Conservation (phyloP, 2,888 invertebrate species). For the Diplazon laetatorius region DNA sequence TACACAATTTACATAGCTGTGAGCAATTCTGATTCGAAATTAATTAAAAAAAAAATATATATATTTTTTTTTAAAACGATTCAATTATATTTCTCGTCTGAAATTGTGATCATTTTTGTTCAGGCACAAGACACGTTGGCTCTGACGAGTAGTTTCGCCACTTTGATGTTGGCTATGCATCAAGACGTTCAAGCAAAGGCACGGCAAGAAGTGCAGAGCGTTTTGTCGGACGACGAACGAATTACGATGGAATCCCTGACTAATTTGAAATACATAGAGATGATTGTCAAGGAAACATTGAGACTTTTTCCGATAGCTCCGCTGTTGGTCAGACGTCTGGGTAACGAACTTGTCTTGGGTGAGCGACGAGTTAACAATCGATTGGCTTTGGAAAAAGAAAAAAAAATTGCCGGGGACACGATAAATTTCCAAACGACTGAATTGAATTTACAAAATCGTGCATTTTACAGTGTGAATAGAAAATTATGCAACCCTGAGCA, state of each 20-base stretch:
- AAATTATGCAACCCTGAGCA: no score
- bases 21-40: constrained; percentile 17
- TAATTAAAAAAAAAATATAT: not conserved
- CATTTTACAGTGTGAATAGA: no score
- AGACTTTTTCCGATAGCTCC: constrained; percentile 68
- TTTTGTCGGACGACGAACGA: constrained; percentile 40
- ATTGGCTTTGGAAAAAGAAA: no score
- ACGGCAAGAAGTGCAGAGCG: constrained; percentile 57
- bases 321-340: constrained; percentile 61
- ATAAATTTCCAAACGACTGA: no score
- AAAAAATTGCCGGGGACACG: no score
- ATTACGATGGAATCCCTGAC: constrained; percentile 56
- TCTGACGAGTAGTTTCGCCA: constrained; percentile 61
- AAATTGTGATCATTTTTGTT: not conserved
- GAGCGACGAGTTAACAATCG: not conserved
- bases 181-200: constrained; percentile 64
- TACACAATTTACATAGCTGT: constrained; percentile 69
- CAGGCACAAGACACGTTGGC: constrained; percentile 69
- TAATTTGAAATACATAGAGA: constrained; percentile 65
- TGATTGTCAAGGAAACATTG: constrained; percentile 67
- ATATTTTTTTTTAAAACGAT: not conserved
- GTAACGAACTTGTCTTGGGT: constrained; percentile 62
- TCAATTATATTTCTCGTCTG: not conserved
- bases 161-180: constrained; percentile 67
- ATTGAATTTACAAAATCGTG: no score